phyloP scores from a whole-genome alignment of 2,888 invertebrate species.

The Melitaea athalia region DNA sequence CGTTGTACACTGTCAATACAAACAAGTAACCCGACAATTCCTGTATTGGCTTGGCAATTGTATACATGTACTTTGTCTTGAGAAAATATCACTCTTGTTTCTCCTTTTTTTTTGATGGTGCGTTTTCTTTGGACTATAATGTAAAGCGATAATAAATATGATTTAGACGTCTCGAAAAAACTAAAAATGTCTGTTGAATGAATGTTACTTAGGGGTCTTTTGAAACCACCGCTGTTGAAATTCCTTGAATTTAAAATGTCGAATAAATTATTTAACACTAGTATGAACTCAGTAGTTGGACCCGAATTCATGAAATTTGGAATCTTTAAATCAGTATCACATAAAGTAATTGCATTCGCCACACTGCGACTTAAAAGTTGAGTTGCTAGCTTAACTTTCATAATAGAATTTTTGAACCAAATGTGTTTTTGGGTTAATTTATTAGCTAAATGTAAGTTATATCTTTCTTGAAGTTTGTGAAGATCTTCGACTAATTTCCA shows the following conservation, averaged over 20 bases:
- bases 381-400: not conserved
- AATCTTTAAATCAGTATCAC: not conserved
- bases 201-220: not conserved
- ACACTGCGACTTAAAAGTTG: not conserved
- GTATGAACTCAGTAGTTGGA: not conserved
- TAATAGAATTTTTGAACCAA: not conserved
- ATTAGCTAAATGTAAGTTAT: not conserved
- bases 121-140: not conserved
- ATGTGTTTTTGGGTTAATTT: not conserved
- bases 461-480: not conserved
- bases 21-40: not conserved
- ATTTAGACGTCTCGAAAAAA: not conserved
- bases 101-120: not conserved
- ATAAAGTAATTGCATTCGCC: not conserved
- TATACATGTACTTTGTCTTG: not conserved
- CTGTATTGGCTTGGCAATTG: constrained; percentile 3
- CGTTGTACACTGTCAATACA: not conserved
- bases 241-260: not conserved
- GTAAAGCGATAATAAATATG: not conserved
- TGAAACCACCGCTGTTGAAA: not conserved
- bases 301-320: not conserved
- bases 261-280: not conserved
- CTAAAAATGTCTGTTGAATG: not conserved
- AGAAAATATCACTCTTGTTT: not conserved
- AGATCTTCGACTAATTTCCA: not conserved